A percentile compares a stretch with the other conserved stretches of the same genome.
Evolutionary conservation across 2,888 invertebrate genomes (phyloP).

Genomic region (Drosophila barbarae): DNA sequence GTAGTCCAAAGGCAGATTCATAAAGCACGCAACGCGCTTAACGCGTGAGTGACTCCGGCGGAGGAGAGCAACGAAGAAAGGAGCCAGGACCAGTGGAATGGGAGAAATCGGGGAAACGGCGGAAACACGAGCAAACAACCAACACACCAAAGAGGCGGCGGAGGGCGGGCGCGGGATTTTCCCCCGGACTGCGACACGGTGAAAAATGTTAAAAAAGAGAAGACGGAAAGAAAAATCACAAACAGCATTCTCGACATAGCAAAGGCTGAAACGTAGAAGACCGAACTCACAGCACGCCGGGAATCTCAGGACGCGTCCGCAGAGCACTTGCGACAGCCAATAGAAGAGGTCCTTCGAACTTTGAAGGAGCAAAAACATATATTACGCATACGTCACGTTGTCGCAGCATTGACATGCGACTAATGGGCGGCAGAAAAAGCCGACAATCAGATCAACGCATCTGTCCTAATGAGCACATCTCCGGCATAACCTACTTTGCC

Average conservation of each 20-base stretch:
- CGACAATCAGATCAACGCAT: conserved; percentile 37
- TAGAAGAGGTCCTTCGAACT: conserved; percentile 18
- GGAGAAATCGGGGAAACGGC: conserved; percentile 7
- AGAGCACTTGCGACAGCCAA: conserved; percentile 17
- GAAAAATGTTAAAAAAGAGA: conserved; percentile 35
- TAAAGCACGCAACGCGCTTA: conserved; percentile 59
- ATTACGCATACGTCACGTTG: conserved; percentile 27
- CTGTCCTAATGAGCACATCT: conserved; percentile 37
- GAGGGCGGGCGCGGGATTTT: neutral
- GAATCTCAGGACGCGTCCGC: conserved; percentile 23
- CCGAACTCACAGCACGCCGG: conserved; percentile 15
- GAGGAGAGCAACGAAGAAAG: neutral
- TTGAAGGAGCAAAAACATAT: conserved; percentile 3
- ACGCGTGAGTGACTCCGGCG: conserved; percentile 59
- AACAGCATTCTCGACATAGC: conserved; percentile 63
- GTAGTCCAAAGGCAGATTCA: conserved; percentile 54
- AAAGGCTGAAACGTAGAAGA: conserved; percentile 36
- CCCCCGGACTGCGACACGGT: conserved; percentile 38
- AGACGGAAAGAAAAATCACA: conserved; percentile 56
- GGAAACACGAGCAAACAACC: conserved; percentile 34
- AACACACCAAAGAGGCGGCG: conserved; percentile 7
- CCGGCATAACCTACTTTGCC: conserved; percentile 21
- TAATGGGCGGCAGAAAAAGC: conserved; percentile 30
- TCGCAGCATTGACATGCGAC: conserved; percentile 6
- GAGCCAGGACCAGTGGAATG: neutral